Base-by-base conservation (phyloP, 1,140 invertebrate genomes). In the Colletes latitarsis region DNA sequence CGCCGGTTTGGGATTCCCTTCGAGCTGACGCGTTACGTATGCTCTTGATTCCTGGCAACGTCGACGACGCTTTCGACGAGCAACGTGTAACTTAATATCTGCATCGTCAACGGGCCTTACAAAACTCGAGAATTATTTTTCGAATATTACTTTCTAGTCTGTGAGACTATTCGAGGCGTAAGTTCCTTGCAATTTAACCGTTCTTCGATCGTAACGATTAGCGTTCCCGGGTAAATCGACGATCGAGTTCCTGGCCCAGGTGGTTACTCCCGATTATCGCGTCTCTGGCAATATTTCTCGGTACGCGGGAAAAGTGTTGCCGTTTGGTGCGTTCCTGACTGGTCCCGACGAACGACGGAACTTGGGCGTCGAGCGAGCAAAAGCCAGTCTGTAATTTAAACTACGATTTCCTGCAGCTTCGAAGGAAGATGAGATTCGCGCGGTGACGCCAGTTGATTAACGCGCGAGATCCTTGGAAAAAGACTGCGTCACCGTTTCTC, bases 281-380 rank as follows among this genome's bases (percentile, higher is more conserved):
- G 21, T 71, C 39, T 3, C 10, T 17, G n/a, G 14, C 58, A 58
- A 71, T 71, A 71, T 57, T 71, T 71, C 69, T 57, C 69, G n/a
- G 17, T 3, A 17, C 5, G 4, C 39, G 6, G 69, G 14, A 3
- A 15, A 71, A 71, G 53, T 58, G 57, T 71, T 71, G 55, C 19
- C 69, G 39, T 3, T 8, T 9, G 17, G 1, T 21, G 9, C 39
- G 53, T 15, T 71, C 5, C 69, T 30, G 30, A 2, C 30, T 30
- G 30, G n/a, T 21, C 6, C 12, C 10, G 17, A 15, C 6, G 17
- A 41, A 41, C 2, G 52, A 14, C 68, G 30, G 12, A n/a, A 19
- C 53, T 19, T n/a, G 53, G 2, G 30, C 52, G 30, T 19, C 53
- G 0, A 6, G 1, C 3, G 12, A 43, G 41, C n/a, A 70, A 12